These are phyloP conservation scores for Gallinago media DNA, from an alignment of 2,113 vertebrate genomes.

Conservation along the genomic window DNA sequence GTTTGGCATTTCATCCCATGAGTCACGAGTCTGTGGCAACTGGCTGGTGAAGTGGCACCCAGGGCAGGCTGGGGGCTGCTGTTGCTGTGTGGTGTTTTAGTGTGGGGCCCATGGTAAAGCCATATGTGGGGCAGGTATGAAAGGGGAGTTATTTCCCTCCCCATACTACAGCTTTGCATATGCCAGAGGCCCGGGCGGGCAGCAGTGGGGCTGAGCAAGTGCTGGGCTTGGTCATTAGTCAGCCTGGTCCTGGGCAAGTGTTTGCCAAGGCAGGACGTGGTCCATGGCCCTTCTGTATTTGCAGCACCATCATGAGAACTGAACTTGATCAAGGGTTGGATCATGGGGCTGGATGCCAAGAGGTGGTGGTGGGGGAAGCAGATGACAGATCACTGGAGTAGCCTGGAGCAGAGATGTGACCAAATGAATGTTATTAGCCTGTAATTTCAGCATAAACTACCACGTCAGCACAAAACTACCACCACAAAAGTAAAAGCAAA, in stretches of 20 bases:
- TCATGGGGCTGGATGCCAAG: background rate
- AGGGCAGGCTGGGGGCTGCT: background rate
- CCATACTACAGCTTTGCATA: background rate
- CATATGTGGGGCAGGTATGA: background rate
- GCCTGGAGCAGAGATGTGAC: background rate
- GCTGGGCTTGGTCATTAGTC: fast-evolving
- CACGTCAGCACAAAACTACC: background rate
- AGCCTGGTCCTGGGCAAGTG: background rate
- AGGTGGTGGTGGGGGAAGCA: background rate
- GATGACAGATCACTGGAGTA: background rate
- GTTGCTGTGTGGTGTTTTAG: background rate
- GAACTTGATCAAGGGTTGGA: background rate
- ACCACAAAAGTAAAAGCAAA: background rate
- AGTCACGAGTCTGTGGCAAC: fast-evolving
- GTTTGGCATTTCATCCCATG: background rate
- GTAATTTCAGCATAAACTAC: background rate
- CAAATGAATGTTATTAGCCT: background rate
- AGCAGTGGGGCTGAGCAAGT: background rate
- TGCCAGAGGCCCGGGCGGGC: fast-evolving
- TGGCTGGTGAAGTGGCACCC: background rate
- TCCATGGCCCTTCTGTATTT: too few relatives aligned
- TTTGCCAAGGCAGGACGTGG: background rate
- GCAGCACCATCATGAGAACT: background rate
- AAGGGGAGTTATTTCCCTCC: too few relatives aligned
- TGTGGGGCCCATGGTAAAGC: fast-evolving